Base-by-base conservation (phyloP, 2,113 vertebrate species). In the Sigmodon hispidus region DNA sequence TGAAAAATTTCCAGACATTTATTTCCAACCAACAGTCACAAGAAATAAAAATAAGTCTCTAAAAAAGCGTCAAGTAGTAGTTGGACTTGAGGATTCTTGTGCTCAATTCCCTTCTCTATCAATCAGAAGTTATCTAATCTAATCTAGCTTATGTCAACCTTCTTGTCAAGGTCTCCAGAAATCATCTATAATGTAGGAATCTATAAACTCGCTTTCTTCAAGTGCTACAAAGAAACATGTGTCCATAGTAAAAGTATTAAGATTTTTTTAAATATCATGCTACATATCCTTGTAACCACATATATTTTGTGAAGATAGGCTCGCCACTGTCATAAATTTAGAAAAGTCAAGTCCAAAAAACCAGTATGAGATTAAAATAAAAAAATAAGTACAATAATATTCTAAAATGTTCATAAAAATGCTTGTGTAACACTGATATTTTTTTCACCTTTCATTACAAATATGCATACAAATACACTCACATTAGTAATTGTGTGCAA, bases 1-100 rank as follows among this genome's bases (percentile, higher is more conserved):
- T 96, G 96, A 97, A 94, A 97, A 96, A 96, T 95, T 94, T 94
- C 81, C 57, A 72, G 77, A 55, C 63, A 84, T 95, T 45, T 92
- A 89, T 97, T 97, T 96, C 43, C 34, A 89, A 91, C 34, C 34
- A 50, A 80, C 55, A 94, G 73, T 95, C 94, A 85, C 87, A 97
- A 96, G 72, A 63, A 97, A 96, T 97, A 97, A 95, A 96, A 94
- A 87, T 95, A 97, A 95, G 86, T 81, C 69, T 96, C 87, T 93
- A 95, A 96, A 94, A 97, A 88, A 96, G 88, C 31, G 83, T 61
- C 73, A 77, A 92, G 85, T 92, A 91, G 72, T 48, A 93, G 72
- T 75, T 93, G 81, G 91, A 93, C 87, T 91, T 72, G 91, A 95
- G 84, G 72, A 91, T 95, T 96, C 87, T 94, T 97, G 83, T 91